phyloP scores from a whole-genome alignment of 2,113 vertebrate species.

The Pelecanus crispus region DNA sequence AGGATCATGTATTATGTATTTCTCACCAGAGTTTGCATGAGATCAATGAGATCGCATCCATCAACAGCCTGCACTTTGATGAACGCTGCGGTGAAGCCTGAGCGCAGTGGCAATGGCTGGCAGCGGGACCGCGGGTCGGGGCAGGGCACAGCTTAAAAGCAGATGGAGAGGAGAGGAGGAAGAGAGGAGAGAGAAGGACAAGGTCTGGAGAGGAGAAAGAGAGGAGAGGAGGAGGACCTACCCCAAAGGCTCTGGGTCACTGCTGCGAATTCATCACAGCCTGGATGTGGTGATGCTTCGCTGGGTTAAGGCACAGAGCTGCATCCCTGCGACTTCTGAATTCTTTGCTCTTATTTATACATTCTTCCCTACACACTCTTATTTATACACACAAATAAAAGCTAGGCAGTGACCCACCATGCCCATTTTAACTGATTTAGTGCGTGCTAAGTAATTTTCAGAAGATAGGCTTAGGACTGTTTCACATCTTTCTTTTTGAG shows the following conservation, averaged over 20 bases:
- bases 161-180: background rate
- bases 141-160: background rate
- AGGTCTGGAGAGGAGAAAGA: no score
- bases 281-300: background rate
- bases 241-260: background rate
- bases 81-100: rapidly evolving
- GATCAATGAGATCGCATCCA: background rate
- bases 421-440: background rate
- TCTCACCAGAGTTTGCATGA: background rate
- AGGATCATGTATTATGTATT: constrained; percentile 1
- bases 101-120: background rate
- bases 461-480: background rate
- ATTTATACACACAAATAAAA: background rate
- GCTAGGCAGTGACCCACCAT: background rate
- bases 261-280: rapidly evolving
- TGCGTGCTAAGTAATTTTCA: background rate
- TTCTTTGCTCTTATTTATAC: background rate
- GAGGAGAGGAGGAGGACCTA: background rate
- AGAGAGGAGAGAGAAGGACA: no score
- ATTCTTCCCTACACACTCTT: background rate
- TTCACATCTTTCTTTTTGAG: background rate
- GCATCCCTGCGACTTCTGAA: background rate
- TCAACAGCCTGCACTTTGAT: background rate
- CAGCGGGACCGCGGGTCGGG: rapidly evolving
- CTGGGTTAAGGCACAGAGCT: background rate